Evolutionary conservation across 2,797 vertebrate species (phyloP).

Genomic region (Lagodon rhomboides): DNA sequence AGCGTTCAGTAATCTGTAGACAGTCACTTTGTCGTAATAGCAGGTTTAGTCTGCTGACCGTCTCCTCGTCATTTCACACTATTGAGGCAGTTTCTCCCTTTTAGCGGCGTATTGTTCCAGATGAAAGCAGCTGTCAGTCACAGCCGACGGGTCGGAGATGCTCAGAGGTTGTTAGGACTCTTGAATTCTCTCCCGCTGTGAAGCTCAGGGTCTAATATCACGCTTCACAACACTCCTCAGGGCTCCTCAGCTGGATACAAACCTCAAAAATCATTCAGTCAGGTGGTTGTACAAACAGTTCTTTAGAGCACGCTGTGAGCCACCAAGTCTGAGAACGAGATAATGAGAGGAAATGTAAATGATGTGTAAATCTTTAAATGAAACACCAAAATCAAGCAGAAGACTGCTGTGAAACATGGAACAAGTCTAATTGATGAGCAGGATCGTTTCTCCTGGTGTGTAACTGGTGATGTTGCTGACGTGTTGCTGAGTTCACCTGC

Average conservation of each 20-base stretch:
- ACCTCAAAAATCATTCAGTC: conserved; percentile 9
- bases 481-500: no score
- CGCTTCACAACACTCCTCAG: conserved; percentile 46
- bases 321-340: not conserved
- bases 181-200: conserved; percentile 35
- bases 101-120: conserved; percentile 36
- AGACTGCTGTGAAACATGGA: not conserved
- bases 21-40: not conserved
- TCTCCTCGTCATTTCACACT: conserved; percentile 17
- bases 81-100: conserved; percentile 5
- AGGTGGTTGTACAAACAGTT: not conserved
- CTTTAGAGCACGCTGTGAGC: not conserved
- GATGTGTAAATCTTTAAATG: not conserved
- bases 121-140: conserved; percentile 54
- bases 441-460: not conserved
- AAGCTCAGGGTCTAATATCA: conserved; percentile 57
- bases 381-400: not conserved
- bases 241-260: conserved; percentile 25
- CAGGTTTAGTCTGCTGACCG: conserved; percentile 9
- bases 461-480: no score
- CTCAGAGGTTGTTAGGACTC: conserved; percentile 40
- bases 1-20: conserved; percentile 8
- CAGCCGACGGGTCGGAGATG: conserved; percentile 23
- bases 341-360: not conserved
- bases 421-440: no score